These are phyloP conservation scores for Lepidocyrtoides sp. DNA, from an alignment of 2,888 invertebrate genomes.

Conservation along the genomic window DNA sequence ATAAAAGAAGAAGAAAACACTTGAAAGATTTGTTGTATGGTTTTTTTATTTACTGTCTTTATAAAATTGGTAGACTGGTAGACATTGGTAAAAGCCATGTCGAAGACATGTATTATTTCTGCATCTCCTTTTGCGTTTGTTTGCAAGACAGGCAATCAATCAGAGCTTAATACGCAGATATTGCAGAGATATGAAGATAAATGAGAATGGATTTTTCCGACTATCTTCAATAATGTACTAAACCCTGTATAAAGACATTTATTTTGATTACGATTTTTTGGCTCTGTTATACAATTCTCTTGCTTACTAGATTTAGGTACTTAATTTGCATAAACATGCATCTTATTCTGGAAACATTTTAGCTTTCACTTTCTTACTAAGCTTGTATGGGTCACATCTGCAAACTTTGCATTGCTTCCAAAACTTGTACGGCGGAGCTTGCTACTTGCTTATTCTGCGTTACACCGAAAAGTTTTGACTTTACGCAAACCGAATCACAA, in stretches of 20 bases:
- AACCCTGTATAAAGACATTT: background rate
- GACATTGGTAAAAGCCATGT: too few species aligned
- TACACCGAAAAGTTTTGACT: too few species aligned
- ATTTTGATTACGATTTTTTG: too few species aligned
- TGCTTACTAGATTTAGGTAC: background rate
- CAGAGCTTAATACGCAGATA: background rate
- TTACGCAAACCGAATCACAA: too few species aligned
- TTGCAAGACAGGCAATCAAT: constrained; percentile 23
- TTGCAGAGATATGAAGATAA: constrained; percentile 22
- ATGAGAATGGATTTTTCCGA: background rate
- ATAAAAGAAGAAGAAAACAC: background rate
- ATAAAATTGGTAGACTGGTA: too few species aligned
- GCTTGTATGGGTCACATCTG: too few species aligned
- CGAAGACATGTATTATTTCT: too few species aligned
- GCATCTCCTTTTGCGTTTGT: constrained; percentile 21
- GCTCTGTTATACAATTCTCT: background rate
- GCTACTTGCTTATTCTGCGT: too few species aligned
- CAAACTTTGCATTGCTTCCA: too few species aligned
- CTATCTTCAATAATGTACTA: background rate
- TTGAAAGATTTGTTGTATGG: background rate
- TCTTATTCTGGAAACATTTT: background rate
- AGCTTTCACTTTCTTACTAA: background rate
- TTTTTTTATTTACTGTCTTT: too few species aligned
- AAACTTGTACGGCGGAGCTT: too few species aligned
- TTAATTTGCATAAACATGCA: background rate